These are phyloP conservation scores for Calyptomena viridis DNA, from an alignment of 2,113 vertebrate genomes.

Conservation along the genomic window DNA sequence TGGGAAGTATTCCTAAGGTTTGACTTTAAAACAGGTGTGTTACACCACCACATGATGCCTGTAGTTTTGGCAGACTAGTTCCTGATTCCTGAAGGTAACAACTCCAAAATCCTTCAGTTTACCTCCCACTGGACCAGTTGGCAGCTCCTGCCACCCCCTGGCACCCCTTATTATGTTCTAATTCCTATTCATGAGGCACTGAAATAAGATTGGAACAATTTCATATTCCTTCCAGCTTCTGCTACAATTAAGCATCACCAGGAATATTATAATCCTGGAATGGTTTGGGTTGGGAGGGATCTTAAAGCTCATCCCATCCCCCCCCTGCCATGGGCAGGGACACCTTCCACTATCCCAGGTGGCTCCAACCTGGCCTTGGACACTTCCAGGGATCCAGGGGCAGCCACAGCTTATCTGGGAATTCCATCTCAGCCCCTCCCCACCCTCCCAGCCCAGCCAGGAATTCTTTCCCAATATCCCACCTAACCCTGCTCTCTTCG, in stretches of 20 bases:
- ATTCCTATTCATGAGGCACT: not conserved
- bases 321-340: not conserved
- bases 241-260: not conserved
- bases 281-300: not conserved
- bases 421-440: not conserved
- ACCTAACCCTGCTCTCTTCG: not conserved
- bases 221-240: not conserved
- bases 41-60: not conserved
- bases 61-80: not conserved
- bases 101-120: not conserved
- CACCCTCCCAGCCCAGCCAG: not conserved
- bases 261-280: not conserved
- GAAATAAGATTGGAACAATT: not conserved
- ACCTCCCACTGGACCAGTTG: not conserved
- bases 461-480: not conserved
- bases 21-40: not conserved
- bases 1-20: not conserved
- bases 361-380: not conserved
- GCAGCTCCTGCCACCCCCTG: not conserved
- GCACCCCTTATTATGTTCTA: not conserved
- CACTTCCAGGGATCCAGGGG: not conserved
- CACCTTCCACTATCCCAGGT: fast-evolving
- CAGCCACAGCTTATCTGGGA: not conserved
- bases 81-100: not conserved
- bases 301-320: not conserved